A percentile compares a stretch with the other conserved stretches of the same genome.
Evolutionary conservation across 2,888 invertebrate genomes (phyloP).

Genomic region (Tetropium fuscum): DNA sequence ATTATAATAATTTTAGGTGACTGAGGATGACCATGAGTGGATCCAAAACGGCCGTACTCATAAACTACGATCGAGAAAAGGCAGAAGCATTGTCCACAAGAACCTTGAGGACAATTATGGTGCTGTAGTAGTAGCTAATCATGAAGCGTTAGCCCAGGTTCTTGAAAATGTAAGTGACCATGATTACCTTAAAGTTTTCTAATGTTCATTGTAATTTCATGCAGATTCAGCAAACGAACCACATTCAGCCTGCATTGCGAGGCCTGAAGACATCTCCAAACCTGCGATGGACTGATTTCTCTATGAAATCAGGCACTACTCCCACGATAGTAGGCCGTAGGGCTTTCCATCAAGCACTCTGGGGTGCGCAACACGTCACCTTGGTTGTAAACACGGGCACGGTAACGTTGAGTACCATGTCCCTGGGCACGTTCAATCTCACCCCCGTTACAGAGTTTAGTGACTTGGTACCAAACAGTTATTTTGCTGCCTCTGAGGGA

Average conservation of each 20-base stretch:
- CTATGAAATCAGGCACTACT: constrained; percentile 64
- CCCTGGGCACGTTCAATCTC: constrained; percentile 74
- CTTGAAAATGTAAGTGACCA: constrained; percentile 85
- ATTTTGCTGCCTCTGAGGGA: constrained; percentile 65
- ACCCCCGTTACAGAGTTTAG: constrained; percentile 85
- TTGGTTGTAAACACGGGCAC: constrained; percentile 75
- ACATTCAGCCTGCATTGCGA: constrained; percentile 76
- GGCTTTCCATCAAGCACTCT: constrained; percentile 81
- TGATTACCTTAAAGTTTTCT: background rate
- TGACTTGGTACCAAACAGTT: constrained; percentile 79
- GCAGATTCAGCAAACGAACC: constrained; percentile 78
- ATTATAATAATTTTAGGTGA: constrained; percentile 59
- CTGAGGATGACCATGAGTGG: constrained; percentile 69
- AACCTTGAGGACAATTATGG: constrained; percentile 92
- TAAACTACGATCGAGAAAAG: constrained; percentile 79
- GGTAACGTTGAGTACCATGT: constrained; percentile 67
- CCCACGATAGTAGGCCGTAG: constrained; percentile 76
- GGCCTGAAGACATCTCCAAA: constrained; percentile 80
- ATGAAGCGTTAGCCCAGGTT: constrained; percentile 89
- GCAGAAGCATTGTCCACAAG: constrained; percentile 85
- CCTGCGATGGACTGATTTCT: constrained; percentile 81
- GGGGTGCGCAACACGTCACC: constrained; percentile 80
- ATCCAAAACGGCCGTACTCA: constrained; percentile 64
- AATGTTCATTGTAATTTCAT: background rate
- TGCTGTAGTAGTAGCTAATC: constrained; percentile 90